A percentile compares a stretch with the other conserved stretches of the same genome.
phyloP scores from a whole-genome alignment of 2,797 vertebrate genomes.

The Brotogeris chrysoptera region DNA sequence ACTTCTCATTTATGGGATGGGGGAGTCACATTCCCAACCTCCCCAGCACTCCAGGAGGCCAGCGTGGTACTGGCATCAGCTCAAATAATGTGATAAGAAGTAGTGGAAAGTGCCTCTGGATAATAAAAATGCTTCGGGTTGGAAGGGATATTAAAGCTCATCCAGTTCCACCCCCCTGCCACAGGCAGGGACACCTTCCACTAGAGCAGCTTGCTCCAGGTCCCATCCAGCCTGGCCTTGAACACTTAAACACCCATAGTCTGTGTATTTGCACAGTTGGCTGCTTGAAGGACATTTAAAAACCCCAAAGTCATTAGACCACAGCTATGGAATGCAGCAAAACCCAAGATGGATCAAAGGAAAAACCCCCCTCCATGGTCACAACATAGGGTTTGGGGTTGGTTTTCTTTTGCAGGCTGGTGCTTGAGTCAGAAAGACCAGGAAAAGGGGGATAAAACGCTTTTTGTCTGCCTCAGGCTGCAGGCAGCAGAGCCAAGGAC shows the following conservation, averaged over 20 bases:
- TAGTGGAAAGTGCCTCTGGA: neutral
- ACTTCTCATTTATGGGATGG: neutral
- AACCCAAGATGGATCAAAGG: neutral
- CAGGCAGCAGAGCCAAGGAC: neutral
- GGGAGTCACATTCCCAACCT: neutral
- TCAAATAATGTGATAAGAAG: neutral
- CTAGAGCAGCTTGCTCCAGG: neutral
- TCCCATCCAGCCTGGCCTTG: neutral
- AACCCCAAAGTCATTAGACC: neutral
- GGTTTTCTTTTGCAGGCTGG: neutral
- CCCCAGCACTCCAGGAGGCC: neutral
- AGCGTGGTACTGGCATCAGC: neutral
- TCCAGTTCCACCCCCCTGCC: neutral
- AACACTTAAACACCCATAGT: neutral
- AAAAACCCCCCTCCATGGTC: neutral
- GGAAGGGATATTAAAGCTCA: neutral
- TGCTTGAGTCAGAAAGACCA: neutral
- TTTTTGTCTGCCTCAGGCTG: neutral
- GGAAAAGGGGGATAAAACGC: fast-evolving
- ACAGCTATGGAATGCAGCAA: neutral
- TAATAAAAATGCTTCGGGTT: neutral
- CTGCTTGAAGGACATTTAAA: neutral
- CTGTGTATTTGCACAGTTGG: neutral
- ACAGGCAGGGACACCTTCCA: neutral
- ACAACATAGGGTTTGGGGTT: neutral